Conservation (phyloP, 2,888 invertebrate genomes). For the Altica lythri region DNA sequence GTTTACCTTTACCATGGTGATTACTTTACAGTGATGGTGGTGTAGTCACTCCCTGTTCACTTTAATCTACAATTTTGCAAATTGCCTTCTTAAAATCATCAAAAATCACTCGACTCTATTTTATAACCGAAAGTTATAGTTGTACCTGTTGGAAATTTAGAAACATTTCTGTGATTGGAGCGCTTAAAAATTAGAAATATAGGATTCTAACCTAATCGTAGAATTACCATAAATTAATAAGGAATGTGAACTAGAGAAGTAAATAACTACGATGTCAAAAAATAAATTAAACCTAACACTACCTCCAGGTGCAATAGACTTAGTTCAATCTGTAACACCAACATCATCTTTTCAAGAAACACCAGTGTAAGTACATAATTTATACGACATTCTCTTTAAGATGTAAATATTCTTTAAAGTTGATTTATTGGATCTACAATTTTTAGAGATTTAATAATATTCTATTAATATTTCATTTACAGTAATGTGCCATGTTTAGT, state of each 20-base stretch:
- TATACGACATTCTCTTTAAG: too few species aligned
- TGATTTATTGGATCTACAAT: too few species aligned
- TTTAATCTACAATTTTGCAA: conserved; percentile 1
- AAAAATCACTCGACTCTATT: conserved; percentile 3
- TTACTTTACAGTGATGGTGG: not conserved
- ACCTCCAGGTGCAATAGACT: conserved; percentile 86
- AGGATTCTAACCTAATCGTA: not conserved
- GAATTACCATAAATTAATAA: not conserved
- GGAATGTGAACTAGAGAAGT: conserved; percentile 17
- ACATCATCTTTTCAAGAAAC: conserved; percentile 66
- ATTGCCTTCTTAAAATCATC: too few species aligned
- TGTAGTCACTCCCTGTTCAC: conserved; percentile 12
- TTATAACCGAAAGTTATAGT: conserved; percentile 2
- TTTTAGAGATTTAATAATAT: too few species aligned
- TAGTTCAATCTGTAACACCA: conserved; percentile 66
- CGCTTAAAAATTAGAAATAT: not conserved
- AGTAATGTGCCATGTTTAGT: too few species aligned
- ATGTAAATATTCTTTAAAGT: too few species aligned
- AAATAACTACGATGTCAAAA: conserved; percentile 74
- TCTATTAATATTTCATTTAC: too few species aligned
- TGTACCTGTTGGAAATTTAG: not conserved
- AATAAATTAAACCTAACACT: conserved; percentile 89
- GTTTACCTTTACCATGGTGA: too few species aligned
- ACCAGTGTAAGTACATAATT: conserved; percentile 53
- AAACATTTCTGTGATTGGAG: not conserved